Evolutionary conservation across 2,888 invertebrate species (phyloP).

Genomic region (Oscheius sp.): DNA sequence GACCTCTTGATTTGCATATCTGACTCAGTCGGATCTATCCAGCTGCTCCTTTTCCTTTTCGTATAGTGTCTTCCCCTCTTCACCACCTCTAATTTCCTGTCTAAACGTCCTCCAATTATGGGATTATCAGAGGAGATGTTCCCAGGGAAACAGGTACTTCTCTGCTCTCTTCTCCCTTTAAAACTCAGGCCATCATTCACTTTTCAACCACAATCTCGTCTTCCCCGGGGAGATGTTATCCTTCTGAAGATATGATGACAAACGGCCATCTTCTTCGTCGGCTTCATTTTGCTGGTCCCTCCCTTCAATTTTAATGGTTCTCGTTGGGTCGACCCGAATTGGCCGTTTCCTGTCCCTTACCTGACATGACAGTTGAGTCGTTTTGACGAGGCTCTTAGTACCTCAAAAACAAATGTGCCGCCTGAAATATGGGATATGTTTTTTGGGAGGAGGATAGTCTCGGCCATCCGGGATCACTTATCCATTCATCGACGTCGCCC

Average conservation of each 20-base stretch:
- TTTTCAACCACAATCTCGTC: not conserved
- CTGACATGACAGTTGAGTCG: slow-evolving; percentile 31
- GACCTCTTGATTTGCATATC: slow-evolving; percentile 33
- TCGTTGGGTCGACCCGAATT: slow-evolving; percentile 26
- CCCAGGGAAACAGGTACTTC: slow-evolving; percentile 18
- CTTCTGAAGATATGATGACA: slow-evolving; percentile 26
- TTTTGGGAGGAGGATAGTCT: too few species aligned
- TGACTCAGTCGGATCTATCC: not conserved
- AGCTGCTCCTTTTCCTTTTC: not conserved
- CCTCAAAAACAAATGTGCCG: slow-evolving; percentile 1
- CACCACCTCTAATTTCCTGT: slow-evolving; percentile 18
- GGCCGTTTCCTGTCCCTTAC: slow-evolving; percentile 18
- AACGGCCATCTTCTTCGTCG: slow-evolving; percentile 3
- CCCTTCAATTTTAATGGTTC: not conserved
- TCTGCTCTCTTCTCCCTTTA: not conserved
- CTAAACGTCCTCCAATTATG: slow-evolving; percentile 23
- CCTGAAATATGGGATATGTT: too few species aligned
- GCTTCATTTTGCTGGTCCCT: not conserved
- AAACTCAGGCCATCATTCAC: not conserved
- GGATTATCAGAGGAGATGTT: slow-evolving; percentile 11
- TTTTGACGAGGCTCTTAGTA: slow-evolving; percentile 22
- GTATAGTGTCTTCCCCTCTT: not conserved
- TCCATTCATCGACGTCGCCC: not conserved
- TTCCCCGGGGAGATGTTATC: slow-evolving; percentile 23
- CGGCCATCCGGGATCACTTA: not conserved